phyloP scores from a whole-genome alignment of 2,888 invertebrate genomes.

The Cryptus viduatorius region DNA sequence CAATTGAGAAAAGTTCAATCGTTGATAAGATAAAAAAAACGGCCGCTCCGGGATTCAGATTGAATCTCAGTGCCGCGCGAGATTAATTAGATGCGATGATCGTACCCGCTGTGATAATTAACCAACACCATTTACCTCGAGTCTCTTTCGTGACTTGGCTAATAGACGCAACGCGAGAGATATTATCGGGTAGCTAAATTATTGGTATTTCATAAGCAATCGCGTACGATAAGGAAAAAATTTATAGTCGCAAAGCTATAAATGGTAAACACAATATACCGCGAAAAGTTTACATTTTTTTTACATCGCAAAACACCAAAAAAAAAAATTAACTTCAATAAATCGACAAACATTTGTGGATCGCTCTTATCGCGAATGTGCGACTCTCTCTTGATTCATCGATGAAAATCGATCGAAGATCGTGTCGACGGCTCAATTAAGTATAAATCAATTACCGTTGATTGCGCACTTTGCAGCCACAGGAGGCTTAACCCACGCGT shows the following conservation, averaged over 20 bases:
- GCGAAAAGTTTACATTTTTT: too few relatives aligned
- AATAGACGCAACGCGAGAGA: constrained; percentile 16
- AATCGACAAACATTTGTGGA: too few relatives aligned
- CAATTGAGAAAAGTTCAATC: constrained; percentile 14
- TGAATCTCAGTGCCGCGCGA: constrained; percentile 24
- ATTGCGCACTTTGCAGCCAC: not conserved
- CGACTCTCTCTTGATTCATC: constrained; percentile 17
- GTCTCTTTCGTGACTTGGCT: not conserved
- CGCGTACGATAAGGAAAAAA: too few relatives aligned
- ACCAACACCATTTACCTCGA: constrained; percentile 6
- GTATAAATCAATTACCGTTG: constrained; percentile 44
- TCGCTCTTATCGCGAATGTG: not conserved
- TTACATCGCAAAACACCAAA: too few relatives aligned
- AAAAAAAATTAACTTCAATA: too few relatives aligned
- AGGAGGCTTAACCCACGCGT: too few relatives aligned
- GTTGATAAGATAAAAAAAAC: constrained; percentile 25
- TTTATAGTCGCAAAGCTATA: too few relatives aligned
- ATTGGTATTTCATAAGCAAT: not conserved
- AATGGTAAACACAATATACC: too few relatives aligned
- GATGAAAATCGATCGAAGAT: constrained; percentile 42
- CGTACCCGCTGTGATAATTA: constrained; percentile 33
- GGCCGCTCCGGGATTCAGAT: constrained; percentile 4
- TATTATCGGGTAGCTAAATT: constrained; percentile 8
- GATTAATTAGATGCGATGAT: constrained; percentile 35
- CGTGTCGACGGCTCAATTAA: constrained; percentile 59